phyloP scores from a whole-genome alignment of 2,888 invertebrate genomes.

The Tipula vernalis region DNA sequence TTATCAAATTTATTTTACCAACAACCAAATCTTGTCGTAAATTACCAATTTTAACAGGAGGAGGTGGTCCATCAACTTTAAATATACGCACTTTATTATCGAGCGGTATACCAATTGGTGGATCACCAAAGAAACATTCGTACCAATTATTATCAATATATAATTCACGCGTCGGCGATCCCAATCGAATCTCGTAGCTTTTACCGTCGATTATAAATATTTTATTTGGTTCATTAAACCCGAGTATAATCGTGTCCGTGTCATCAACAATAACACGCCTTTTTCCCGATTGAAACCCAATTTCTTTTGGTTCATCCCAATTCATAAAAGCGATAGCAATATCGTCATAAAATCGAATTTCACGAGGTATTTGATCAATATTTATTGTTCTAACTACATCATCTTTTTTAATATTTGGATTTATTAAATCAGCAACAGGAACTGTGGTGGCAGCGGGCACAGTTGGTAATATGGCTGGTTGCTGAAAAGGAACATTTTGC shows the following conservation, averaged over 20 bases:
- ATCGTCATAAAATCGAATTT: conserved; percentile 72
- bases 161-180: conserved; percentile 83
- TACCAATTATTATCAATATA: conserved; percentile 81
- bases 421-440: conserved; percentile 25
- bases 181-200: conserved; percentile 68
- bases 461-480: conserved; percentile 27
- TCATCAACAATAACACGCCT: conserved; percentile 65
- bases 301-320: conserved; percentile 75
- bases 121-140: conserved; percentile 87
- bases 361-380: conserved; percentile 68
- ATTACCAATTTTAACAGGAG: conserved; percentile 84
- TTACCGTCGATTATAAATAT: conserved; percentile 61
- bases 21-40: conserved; percentile 70
- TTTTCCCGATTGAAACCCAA: conserved; percentile 70
- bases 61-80: conserved; percentile 80
- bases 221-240: conserved; percentile 56
- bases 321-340: conserved; percentile 74
- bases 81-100: conserved; percentile 65
- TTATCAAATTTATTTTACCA: conserved; percentile 71
- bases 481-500: conserved; percentile 15
- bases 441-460: conserved; percentile 19
- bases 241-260: conserved; percentile 50
- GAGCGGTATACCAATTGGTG: conserved; percentile 67
- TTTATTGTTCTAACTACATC: conserved; percentile 68
- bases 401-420: conserved; percentile 41